Conservation (phyloP, 2,113 vertebrate genomes). For the Rhipidura dahli region DNA sequence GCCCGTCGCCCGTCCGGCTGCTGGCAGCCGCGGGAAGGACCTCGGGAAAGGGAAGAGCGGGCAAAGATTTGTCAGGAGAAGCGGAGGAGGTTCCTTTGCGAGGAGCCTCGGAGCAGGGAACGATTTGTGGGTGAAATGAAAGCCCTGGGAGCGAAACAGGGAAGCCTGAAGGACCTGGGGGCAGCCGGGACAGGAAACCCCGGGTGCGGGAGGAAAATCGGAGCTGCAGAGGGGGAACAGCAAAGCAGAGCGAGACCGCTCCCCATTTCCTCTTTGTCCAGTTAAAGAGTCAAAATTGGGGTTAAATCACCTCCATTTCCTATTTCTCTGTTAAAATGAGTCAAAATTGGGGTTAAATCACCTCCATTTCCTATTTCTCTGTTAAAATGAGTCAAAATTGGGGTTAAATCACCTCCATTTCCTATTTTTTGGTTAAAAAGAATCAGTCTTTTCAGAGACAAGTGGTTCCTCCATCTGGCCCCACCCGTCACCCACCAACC, state of each 20-base stretch:
- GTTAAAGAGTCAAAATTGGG: not conserved
- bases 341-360: not conserved
- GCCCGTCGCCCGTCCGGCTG: not conserved
- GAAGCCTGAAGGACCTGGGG: not conserved
- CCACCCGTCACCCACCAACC: not conserved
- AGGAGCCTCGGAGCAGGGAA: not conserved
- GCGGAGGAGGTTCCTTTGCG: accelerated
- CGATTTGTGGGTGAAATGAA: not conserved
- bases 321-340: not conserved
- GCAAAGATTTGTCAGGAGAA: not conserved
- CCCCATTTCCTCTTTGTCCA: accelerated
- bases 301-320: not conserved
- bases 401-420: not conserved
- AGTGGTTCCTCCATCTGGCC: not conserved
- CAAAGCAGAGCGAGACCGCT: accelerated
- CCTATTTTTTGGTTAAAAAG: not conserved
- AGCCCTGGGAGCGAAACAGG: conserved; percentile 23
- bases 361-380: not conserved
- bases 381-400: not conserved
- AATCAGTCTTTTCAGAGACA: not conserved
- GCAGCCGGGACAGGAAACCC: not conserved
- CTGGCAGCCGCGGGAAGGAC: not conserved
- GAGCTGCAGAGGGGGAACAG: not conserved
- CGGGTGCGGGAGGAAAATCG: not conserved
- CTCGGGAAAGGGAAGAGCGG: accelerated